These are phyloP conservation scores for Bombus huntii DNA, from an alignment of 1,140 invertebrate genomes.

Conservation along the genomic window DNA sequence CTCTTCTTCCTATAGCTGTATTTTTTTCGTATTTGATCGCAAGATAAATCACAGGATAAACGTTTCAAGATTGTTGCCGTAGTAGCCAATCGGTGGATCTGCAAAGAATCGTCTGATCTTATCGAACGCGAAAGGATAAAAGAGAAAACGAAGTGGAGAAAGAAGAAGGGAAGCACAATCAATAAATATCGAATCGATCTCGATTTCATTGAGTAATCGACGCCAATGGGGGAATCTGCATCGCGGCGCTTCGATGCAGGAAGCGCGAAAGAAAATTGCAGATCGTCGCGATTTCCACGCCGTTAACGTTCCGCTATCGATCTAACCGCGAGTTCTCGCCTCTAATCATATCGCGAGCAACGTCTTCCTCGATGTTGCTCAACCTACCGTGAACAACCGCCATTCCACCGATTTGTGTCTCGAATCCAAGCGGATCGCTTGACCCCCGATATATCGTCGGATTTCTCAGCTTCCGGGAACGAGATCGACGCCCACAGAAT, in stretches of 20 bases:
- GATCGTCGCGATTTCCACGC: slow-evolving; percentile 38
- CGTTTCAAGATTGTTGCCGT: no score
- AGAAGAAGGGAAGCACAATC: neutral
- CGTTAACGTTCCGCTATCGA: slow-evolving; percentile 38
- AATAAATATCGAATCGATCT: neutral
- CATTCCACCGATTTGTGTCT: slow-evolving; percentile 35
- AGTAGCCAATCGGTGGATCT: no score
- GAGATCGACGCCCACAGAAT: neutral
- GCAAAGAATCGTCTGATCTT: neutral
- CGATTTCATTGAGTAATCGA: neutral
- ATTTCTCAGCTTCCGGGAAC: slow-evolving; percentile 34
- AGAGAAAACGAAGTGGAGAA: neutral
- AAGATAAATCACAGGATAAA: no score
- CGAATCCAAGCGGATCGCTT: slow-evolving; percentile 30
- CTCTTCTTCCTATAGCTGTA: no score
- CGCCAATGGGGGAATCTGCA: slow-evolving; percentile 1
- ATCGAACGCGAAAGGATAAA: neutral
- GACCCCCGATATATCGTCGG: slow-evolving; percentile 24
- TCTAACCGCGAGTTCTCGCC: slow-evolving; percentile 24
- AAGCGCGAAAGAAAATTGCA: slow-evolving; percentile 42
- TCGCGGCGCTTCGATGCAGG: slow-evolving; percentile 22
- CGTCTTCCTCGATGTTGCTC: slow-evolving; percentile 47
- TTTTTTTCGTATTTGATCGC: no score
- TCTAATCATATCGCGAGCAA: slow-evolving; percentile 54
- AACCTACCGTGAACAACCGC: slow-evolving; percentile 34